Base-by-base conservation (phyloP, 2,113 vertebrate species). In the Vimba vimba region DNA sequence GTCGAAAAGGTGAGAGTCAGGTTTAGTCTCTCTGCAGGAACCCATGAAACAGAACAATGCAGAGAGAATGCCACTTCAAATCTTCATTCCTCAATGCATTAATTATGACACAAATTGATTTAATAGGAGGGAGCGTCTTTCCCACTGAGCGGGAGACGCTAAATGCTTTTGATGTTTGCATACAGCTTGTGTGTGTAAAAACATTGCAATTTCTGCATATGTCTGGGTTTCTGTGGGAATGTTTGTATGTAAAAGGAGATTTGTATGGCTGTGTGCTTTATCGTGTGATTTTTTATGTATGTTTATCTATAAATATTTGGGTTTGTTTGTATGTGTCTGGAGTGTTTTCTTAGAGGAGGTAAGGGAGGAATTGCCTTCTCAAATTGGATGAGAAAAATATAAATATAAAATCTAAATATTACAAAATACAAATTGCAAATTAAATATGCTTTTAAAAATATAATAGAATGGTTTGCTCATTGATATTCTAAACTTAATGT, bases 61-160 rank as follows among this genome's bases (percentile, higher is more conserved):
- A 76, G 57, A 30, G 39, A 60, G n/a, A 43, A 45, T 62, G 52
- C 69, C 68, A 45, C 68, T 79, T 74, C 33, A 66, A 52, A 30
- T 45, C 55, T 76, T 64, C 30, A 27, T 27, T 66, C 47, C 50
- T 79, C 27, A 43, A 25, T 68, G 74, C 52, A 71, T 84, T 77
- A 76, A 76, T 82, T 75, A 85, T n/a, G 12, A 87, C 52, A 12
- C 25, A 78, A 82, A 85, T 75, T 83, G 83, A 55, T 79, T 85
- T 87, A 84, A 82, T 82, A 23, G 77, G 78, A 62, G 27, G 74
- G 50, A 69, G 52, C n/a, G 19, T 68, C 59, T 64, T 17, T 57
- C 68, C 84, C 15, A 27, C 82, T 69, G 71, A 33, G 77, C 55
- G 36, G 50, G 50, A 8, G 78, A 87, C 1, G 77, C 13, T 52